These are phyloP conservation scores for Lepisosteus oculatus DNA, from an alignment of 2,113 vertebrate species.

Conservation along the genomic window DNA sequence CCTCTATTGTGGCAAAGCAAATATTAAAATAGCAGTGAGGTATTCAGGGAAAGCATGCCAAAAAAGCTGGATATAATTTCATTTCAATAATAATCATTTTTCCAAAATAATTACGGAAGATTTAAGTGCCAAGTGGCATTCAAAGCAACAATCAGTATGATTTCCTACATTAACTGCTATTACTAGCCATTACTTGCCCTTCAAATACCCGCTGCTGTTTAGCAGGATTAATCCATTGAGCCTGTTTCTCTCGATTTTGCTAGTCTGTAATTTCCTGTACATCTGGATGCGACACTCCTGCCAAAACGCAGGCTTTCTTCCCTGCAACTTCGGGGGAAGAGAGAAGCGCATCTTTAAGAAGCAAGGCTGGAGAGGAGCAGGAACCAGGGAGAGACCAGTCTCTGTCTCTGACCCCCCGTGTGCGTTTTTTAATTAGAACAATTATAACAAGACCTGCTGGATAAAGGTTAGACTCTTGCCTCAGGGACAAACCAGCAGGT, in stretches of 20 bases:
- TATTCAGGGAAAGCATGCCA: no score
- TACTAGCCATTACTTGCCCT: constrained; percentile 10
- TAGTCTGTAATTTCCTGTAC: constrained; percentile 27
- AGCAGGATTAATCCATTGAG: constrained; percentile 11
- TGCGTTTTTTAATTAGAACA: constrained; percentile 51
- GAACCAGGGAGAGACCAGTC: constrained; percentile 14
- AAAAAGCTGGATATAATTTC: no score
- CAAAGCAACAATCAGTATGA: background rate
- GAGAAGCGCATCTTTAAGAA: background rate
- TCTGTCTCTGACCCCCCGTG: constrained; percentile 19
- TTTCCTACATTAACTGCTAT: constrained; percentile 2
- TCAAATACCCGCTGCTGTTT: background rate
- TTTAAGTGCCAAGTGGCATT: background rate
- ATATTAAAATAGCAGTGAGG: no score
- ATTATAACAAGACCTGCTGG: constrained; percentile 51
- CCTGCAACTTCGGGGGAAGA: constrained; percentile 4
- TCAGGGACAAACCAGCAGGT: constrained; percentile 40
- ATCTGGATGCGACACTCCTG: constrained; percentile 16
- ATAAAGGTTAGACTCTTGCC: constrained; percentile 60
- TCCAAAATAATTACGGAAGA: background rate
- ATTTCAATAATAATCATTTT: no score
- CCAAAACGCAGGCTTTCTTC: constrained; percentile 14
- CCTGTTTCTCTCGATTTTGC: constrained; percentile 13
- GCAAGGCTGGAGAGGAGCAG: background rate
- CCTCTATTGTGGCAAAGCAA: no score